phyloP scores from a whole-genome alignment of 2,113 vertebrate species.

The Plecturocebus donacophilus region DNA sequence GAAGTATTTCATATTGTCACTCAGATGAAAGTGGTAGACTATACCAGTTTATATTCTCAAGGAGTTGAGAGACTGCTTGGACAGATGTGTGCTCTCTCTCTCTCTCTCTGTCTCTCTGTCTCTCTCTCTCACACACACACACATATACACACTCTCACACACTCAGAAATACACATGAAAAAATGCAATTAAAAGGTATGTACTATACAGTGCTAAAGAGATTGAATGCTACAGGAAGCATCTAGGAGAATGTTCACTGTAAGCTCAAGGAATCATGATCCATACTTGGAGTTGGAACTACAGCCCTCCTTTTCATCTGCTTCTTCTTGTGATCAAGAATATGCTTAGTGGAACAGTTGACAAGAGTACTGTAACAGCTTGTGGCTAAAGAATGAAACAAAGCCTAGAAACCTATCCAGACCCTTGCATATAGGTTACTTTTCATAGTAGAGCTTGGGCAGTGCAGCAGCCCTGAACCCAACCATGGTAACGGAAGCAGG shows the following conservation, averaged over 20 bases:
- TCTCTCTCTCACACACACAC: neutral
- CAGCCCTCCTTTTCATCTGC: neutral
- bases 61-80: neutral
- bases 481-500: neutral
- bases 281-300: neutral
- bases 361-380: neutral
- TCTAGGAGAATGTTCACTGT: neutral
- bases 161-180: neutral
- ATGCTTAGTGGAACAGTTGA: neutral
- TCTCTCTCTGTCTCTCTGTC: neutral
- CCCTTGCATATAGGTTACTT: neutral
- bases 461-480: neutral
- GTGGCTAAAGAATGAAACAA: constrained; percentile 1
- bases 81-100: neutral
- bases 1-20: neutral
- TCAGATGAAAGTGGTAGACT: neutral
- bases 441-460: neutral
- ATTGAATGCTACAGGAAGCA: neutral
- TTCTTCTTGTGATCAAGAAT: neutral
- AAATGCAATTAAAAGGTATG: neutral
- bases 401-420: neutral
- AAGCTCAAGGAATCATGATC: neutral
- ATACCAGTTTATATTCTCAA: neutral
- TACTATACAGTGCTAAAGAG: neutral
- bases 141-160: neutral